A percentile compares a stretch with the other conserved stretches of the same genome.
Conservation (phyloP, 2,888 invertebrate genomes). For the Chrysodeixis includens region DNA sequence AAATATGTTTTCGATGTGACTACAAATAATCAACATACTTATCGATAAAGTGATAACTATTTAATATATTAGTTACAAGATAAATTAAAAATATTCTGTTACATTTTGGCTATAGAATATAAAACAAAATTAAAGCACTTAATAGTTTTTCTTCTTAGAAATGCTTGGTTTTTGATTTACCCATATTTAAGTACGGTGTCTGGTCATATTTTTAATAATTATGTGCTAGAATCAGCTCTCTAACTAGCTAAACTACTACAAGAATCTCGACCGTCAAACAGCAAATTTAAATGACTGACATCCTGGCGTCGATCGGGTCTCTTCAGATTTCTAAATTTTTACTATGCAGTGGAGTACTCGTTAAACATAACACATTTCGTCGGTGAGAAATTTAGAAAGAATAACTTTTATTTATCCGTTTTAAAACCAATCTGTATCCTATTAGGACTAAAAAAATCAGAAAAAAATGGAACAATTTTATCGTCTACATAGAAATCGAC, state of each 20-base stretch:
- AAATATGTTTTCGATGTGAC: constrained; percentile 24
- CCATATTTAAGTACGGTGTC: neutral
- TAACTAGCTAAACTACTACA: neutral
- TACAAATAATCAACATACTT: constrained; percentile 12
- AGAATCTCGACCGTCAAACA: neutral
- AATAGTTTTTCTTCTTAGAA: no score
- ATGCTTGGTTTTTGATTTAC: neutral
- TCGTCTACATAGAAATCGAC: no score
- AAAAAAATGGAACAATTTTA: no score
- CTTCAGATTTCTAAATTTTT: constrained; percentile 9
- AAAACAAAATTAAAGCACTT: no score
- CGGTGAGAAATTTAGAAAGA: neutral
- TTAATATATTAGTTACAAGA: neutral
- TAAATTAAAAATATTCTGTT: neutral
- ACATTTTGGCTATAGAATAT: neutral
- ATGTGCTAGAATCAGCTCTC: neutral
- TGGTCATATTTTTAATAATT: neutral
- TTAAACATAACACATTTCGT: neutral
- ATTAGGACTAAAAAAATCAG: no score
- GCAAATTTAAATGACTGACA: constrained; percentile 6
- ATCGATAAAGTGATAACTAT: constrained; percentile 15
- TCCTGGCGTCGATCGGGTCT: neutral
- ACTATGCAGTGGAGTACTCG: neutral
- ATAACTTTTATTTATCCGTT: no score
- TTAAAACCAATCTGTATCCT: neutral